phyloP scores from a whole-genome alignment of 1,140 invertebrate species.

The Neodiprion lecontei region DNA sequence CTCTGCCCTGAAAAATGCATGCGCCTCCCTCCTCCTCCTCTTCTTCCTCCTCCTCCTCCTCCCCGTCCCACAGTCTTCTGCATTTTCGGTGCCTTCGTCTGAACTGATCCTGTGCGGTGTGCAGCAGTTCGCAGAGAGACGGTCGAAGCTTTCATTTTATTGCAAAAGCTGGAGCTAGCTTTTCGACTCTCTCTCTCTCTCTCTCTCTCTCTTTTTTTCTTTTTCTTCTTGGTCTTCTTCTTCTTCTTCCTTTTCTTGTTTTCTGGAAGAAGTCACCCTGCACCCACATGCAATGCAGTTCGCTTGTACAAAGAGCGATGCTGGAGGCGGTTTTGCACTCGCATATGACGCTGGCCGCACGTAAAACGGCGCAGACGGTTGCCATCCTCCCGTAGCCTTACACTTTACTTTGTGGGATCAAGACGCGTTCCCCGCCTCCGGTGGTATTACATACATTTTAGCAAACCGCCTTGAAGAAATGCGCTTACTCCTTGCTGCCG shows the following conservation, averaged over 20 bases:
- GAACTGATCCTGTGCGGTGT: too few relatives aligned
- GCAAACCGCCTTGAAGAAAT: not conserved
- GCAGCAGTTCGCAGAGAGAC: not conserved
- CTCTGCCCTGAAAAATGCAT: too few relatives aligned
- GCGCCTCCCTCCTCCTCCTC: too few relatives aligned
- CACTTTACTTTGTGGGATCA: not conserved
- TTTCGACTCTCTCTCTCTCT: conserved; percentile 8
- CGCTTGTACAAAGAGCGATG: too few relatives aligned
- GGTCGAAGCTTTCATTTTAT: conserved; percentile 2
- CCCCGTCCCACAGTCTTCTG: too few relatives aligned
- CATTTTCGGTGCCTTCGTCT: too few relatives aligned
- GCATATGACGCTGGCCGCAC: too few relatives aligned
- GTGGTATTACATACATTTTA: not conserved
- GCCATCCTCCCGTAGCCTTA: not conserved
- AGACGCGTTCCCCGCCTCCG: not conserved
- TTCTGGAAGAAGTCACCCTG: not conserved
- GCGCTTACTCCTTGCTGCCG: conserved; percentile 12
- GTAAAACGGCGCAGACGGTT: too few relatives aligned
- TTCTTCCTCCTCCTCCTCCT: too few relatives aligned
- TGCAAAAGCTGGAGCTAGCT: not conserved
- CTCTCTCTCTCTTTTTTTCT: not conserved
- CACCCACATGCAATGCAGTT: not conserved
- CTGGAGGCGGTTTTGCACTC: too few relatives aligned
- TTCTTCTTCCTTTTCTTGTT: not conserved
- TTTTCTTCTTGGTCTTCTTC: conserved; percentile 3